Percentiles rank a stretch among this genome's conserved stretches.
Conservation (phyloP, 2,888 invertebrate species). For the Malthinus seriepunctatus region DNA sequence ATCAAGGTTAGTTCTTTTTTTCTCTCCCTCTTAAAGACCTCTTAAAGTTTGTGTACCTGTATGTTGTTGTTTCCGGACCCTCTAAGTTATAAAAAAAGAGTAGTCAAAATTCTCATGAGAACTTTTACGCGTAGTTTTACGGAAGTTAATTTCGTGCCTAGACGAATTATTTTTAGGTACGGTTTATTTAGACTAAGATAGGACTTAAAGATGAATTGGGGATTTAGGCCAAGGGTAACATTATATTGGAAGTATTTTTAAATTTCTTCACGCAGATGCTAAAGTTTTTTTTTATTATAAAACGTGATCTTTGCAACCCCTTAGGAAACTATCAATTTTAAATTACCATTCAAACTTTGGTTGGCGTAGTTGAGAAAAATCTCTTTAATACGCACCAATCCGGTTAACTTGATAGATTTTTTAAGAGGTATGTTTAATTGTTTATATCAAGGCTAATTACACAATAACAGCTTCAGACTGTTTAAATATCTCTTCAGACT, state of each 20-base stretch:
- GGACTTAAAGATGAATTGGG: conserved; percentile 5
- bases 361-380: too few species aligned
- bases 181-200: conserved; percentile 4
- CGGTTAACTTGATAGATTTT: too few species aligned
- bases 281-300: neutral
- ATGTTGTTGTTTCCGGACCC: conserved; percentile 18
- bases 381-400: too few species aligned
- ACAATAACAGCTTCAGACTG: too few species aligned
- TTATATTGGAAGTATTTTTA: conserved; percentile 4
- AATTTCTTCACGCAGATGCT: neutral
- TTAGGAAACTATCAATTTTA: neutral
- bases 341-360: too few species aligned
- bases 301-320: neutral
- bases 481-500: too few species aligned
- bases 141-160: conserved; percentile 25
- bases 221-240: conserved; percentile 13
- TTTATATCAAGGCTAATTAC: too few species aligned
- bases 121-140: neutral
- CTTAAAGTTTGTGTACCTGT: conserved; percentile 31
- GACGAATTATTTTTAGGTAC: conserved; percentile 17
- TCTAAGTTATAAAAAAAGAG: neutral
- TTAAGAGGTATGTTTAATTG: too few species aligned
- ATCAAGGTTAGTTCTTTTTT: conserved; percentile 27
- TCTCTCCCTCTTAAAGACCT: conserved; percentile 28
- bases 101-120: neutral